Evolutionary conservation across 2,113 vertebrate species (phyloP), one percentile per base, ranked within the genome.

Genomic region (Cynocephalus volans): DNA sequence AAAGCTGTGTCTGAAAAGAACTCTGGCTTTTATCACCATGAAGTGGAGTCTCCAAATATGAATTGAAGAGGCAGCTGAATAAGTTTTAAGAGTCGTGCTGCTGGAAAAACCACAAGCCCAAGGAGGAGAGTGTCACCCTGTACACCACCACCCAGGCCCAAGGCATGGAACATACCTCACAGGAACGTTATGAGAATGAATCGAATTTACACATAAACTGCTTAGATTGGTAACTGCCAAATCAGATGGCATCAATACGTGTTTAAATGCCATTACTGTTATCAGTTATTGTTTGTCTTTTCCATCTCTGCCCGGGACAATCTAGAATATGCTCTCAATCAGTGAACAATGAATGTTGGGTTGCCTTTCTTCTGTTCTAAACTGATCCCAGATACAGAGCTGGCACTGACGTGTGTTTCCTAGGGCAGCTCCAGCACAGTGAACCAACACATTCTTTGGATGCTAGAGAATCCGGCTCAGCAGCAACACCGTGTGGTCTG

Each of bases 311-410:
- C 52, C 36, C 19, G 1, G 69, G 24, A 26, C 1, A 28, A 64
- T 77, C n/a, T 50, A 31, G 54, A 50, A 64, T 4, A 4, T 1
- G 1, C 33, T 65, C 18, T 11, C 19, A 3, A 0, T 24, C 54
- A 0, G 2, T 4, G 64, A 62, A 13, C 64, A 18, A 2, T 1
- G 79, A 9, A 10, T 15, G 60, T 12, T 10, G 18, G 19, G 24
- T 58, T 54, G 50, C 26, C 60, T 54, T n/a, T 67, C 75, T 50
- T n/a, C 89, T 21, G 8, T 69, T 36, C 56, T 24, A 5, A 6
- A 15, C 1, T 5, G 45, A 58, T 24, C 58, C 69, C 26, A 7
- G 13, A 11, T 5, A 4, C 1, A 36, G 70, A 8, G 18, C 45
- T 28, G 50, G 58, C 76, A 7, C 18, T 56, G 41, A 48, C 5